Evolutionary conservation across 2,113 vertebrate species (phyloP).

Genomic region (Origma solitaria): DNA sequence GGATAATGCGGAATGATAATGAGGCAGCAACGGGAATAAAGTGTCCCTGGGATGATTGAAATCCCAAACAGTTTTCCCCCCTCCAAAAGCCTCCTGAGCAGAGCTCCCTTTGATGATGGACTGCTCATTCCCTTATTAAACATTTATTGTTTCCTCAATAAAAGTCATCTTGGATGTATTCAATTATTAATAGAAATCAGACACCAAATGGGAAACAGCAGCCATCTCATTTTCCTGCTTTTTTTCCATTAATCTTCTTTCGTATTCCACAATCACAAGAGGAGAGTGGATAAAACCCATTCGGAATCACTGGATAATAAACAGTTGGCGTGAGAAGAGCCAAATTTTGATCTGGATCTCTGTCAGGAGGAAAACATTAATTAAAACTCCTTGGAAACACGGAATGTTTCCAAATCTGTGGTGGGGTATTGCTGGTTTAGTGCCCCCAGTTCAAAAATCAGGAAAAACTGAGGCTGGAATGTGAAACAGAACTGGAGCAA

Average conservation of each 20-base stretch:
- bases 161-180: slow-evolving; percentile 22
- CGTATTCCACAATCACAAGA: neutral
- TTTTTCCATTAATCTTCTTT: slow-evolving; percentile 8
- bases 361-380: neutral
- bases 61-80: neutral
- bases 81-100: neutral
- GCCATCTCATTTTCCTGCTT: neutral
- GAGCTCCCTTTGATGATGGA: slow-evolving; percentile 12
- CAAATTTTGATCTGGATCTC: neutral
- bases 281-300: neutral
- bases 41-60: slow-evolving; percentile 31
- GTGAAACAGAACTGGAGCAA: neutral
- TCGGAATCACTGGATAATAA: neutral
- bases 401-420: neutral
- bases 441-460: neutral
- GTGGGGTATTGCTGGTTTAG: neutral
- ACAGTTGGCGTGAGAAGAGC: neutral
- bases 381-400: neutral
- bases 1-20: slow-evolving; percentile 10
- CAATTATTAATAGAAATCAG: slow-evolving; percentile 58
- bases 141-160: slow-evolving; percentile 51
- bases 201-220: slow-evolving; percentile 26
- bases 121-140: slow-evolving; percentile 49
- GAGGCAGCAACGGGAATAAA: slow-evolving; percentile 2
- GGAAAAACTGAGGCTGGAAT: neutral